These are phyloP conservation scores for Formicarius rufipectus DNA, from an alignment of 2,113 vertebrate species.

Conservation along the genomic window DNA sequence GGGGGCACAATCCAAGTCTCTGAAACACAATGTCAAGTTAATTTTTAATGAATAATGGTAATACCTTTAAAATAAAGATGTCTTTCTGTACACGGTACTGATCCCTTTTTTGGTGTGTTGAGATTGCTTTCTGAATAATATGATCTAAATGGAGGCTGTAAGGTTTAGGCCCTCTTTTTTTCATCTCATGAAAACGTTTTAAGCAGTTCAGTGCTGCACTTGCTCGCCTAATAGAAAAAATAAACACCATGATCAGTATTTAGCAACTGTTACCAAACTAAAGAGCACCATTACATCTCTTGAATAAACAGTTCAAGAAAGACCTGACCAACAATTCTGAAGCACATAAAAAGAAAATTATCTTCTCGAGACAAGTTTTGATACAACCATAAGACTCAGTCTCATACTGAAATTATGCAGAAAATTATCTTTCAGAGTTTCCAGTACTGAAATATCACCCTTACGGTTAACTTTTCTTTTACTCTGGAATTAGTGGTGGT, in stretches of 20 bases:
- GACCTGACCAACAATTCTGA: not conserved
- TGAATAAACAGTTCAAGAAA: not conserved
- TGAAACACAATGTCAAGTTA: not conserved
- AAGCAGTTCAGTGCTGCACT: slow-evolving; percentile 95
- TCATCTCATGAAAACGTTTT: slow-evolving; percentile 97
- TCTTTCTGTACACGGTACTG: slow-evolving; percentile 90
- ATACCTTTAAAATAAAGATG: slow-evolving; percentile 94
- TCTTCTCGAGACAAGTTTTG: not conserved
- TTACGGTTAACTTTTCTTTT: not conserved
- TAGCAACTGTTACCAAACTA: not conserved
- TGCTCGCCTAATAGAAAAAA: slow-evolving; percentile 82
- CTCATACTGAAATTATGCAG: not conserved
- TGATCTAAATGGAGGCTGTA: slow-evolving; percentile 96
- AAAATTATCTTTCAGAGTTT: not conserved
- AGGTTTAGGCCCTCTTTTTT: slow-evolving; percentile 94
- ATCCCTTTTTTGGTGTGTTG: slow-evolving; percentile 86
- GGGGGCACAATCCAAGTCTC: not conserved
- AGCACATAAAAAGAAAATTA: not conserved
- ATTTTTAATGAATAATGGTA: not conserved
- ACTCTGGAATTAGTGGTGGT: not conserved
- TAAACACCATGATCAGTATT: not conserved
- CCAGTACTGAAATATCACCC: not conserved
- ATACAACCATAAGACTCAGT: not conserved
- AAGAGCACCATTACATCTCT: not conserved
- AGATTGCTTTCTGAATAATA: slow-evolving; percentile 91